Evolutionary conservation across 2,888 invertebrate species (phyloP).

Genomic region (Andrena dorsata): DNA sequence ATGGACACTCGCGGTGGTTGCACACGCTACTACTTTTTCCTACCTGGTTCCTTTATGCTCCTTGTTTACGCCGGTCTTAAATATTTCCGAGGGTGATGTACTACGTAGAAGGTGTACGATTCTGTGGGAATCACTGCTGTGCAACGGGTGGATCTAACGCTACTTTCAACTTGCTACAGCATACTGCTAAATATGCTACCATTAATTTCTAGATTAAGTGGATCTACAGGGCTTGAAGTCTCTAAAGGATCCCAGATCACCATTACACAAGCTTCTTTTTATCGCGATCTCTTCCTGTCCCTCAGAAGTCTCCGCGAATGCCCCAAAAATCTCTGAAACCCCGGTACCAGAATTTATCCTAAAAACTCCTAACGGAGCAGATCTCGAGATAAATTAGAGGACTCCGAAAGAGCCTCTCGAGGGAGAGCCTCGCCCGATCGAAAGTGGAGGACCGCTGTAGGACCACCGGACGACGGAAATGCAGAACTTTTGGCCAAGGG

Average conservation of each 20-base stretch:
- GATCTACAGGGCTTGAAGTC: no score
- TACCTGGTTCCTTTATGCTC: constrained; percentile 26
- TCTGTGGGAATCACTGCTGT: background rate
- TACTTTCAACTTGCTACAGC: background rate
- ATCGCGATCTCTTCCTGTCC: background rate
- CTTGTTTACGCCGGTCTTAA: background rate
- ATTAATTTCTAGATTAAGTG: no score
- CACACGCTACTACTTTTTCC: background rate
- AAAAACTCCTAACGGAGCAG: background rate
- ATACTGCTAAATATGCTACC: background rate
- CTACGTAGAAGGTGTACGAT: background rate
- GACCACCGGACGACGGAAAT: background rate
- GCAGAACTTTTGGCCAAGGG: background rate
- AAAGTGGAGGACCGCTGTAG: background rate
- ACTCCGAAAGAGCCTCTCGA: background rate
- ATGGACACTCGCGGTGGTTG: background rate
- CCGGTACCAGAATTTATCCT: background rate
- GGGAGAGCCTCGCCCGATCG: background rate
- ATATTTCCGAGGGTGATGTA: background rate
- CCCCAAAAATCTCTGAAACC: background rate
- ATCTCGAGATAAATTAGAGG: background rate
- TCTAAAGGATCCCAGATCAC: no score
- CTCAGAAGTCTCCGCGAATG: background rate
- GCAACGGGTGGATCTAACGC: background rate
- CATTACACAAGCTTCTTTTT: background rate